Evolutionary conservation across 2,113 vertebrate genomes (phyloP), one percentile per base, ranked within the genome.

Genomic region (Lophotis ruficrista): DNA sequence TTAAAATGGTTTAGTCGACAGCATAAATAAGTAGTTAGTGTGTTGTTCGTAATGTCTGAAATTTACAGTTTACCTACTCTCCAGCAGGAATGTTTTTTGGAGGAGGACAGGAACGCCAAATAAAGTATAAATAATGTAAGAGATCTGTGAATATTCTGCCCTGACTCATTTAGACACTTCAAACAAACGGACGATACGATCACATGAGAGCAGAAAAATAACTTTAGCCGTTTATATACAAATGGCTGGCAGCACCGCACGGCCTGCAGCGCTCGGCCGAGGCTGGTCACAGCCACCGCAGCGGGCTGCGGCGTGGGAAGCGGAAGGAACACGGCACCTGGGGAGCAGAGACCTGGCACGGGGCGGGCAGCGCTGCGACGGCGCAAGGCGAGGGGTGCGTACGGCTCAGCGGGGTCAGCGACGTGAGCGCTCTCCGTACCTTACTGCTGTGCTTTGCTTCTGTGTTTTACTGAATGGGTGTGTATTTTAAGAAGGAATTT

Each of bases 371-470:
- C 18, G 9, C 4, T 12, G 64, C 3, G 12, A 2, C 2, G 9
- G 45, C 1, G 1, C 48, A 28, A 23, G 50, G 83, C 27, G 4
- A 4, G 0, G 33, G 6, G 12, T 1, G 9, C 1, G 41, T 6
- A 3, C 1, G 5, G 22, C 25, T 31, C 66, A 21, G 68, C 53
- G 35, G 85, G 18, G 27, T 27, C 68, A 11, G 5, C 0, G 37
- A 5, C 4, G 3, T 0, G 2, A 28, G 20, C 3, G 3, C 56
- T 15, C 86, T 6, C 7, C n/a, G 1, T 1, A 2, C 3, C 22
- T 12, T 37, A 19, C n/a, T 9, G 1, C 69, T 7, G 1, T 2
- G 16, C 72, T 80, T 20, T 30, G 56, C 77, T 41, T 30, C 77
- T 50, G 37, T 8, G 0, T 11, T 21, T 48, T 4, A 1, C 14